Conservation (phyloP, 1,140 invertebrate species). For the Heliothis subflexa region DNA sequence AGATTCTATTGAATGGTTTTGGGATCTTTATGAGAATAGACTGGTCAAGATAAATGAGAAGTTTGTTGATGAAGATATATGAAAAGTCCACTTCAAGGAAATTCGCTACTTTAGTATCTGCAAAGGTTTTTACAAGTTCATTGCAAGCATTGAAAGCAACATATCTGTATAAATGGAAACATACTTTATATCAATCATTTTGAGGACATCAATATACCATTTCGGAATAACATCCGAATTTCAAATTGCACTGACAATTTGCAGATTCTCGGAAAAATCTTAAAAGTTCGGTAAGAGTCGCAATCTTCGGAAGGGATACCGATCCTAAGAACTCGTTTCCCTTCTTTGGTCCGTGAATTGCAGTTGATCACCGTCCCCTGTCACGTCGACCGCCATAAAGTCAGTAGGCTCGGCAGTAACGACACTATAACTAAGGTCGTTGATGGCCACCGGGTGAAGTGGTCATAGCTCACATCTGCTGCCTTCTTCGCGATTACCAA, state of each 20-base stretch:
- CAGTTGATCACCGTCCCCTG: conserved; percentile 39
- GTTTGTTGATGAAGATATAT: no score
- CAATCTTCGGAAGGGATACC: conserved; percentile 17
- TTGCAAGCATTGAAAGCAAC: no score
- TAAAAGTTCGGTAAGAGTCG: neutral
- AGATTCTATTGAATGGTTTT: neutral
- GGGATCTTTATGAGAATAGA: neutral
- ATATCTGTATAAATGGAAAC: no score
- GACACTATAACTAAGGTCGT: conserved; percentile 27
- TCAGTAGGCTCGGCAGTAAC: conserved; percentile 16
- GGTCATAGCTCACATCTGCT: conserved; percentile 31
- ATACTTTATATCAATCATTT: no score
- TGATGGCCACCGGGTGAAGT: neutral
- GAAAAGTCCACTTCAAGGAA: no score
- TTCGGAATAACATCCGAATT: neutral
- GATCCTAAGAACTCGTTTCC: conserved; percentile 14
- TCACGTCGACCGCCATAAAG: conserved; percentile 6
- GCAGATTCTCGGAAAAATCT: conserved; percentile 9
- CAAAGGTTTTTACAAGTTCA: no score
- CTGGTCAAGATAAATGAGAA: neutral
- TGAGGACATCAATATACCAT: neutral
- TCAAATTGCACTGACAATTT: neutral
- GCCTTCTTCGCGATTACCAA: neutral
- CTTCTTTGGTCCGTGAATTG: conserved; percentile 2
- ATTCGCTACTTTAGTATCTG: no score